phyloP scores from a whole-genome alignment of 1,140 invertebrate species.

The Drosophila arawakana region DNA sequence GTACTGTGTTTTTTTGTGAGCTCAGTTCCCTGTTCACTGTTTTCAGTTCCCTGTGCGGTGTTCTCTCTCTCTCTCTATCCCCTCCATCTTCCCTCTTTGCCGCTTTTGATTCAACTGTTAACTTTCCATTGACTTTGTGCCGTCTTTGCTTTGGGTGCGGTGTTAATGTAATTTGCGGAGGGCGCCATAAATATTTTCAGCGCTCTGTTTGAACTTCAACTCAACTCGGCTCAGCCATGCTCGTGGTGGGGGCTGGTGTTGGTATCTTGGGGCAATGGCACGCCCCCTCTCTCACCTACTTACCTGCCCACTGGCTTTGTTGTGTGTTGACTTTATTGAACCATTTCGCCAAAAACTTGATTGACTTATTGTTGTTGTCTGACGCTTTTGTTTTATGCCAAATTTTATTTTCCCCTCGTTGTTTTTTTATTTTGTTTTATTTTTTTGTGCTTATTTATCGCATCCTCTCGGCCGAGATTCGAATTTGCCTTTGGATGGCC shows the following conservation, averaged over 20 bases:
- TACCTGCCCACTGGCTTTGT: constrained; percentile 18
- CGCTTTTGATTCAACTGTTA: constrained; percentile 25
- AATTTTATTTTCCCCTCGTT: constrained; percentile 13
- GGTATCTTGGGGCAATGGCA: constrained; percentile 27
- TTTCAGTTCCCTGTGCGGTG: background rate
- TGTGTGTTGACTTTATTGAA: constrained; percentile 79
- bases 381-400: constrained; percentile 35
- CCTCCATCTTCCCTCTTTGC: constrained; percentile 13
- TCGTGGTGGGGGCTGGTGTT: no score
- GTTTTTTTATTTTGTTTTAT: constrained; percentile 1
- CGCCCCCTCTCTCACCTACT: constrained; percentile 13
- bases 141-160: constrained; percentile 59
- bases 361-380: constrained; percentile 65
- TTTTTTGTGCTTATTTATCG: constrained; percentile 44
- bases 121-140: constrained; percentile 4
- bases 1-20: constrained; percentile 11
- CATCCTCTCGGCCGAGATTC: constrained; percentile 18
- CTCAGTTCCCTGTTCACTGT: constrained; percentile 21
- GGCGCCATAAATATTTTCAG: constrained; percentile 64
- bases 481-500: constrained; percentile 38
- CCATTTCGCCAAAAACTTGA: constrained; percentile 77
- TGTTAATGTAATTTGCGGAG: constrained; percentile 74
- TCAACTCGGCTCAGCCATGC: constrained; percentile 1
- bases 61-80: background rate
- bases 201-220: constrained; percentile 73